Conservation (phyloP, 2,888 invertebrate genomes). For the Cacoxenus indagator region DNA sequence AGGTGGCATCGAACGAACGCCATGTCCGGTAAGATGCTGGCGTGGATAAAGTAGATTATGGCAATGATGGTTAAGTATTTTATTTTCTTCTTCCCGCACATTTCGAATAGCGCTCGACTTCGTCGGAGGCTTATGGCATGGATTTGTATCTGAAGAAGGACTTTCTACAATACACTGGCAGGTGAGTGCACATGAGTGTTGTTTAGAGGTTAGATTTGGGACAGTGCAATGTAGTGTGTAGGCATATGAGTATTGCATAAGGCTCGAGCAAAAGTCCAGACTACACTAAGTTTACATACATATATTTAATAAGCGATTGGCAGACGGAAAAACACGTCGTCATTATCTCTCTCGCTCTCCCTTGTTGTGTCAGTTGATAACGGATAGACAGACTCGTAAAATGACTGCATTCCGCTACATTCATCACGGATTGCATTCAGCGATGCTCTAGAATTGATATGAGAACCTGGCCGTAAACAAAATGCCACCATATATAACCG, state of each 20-base stretch:
- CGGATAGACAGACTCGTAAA: neutral
- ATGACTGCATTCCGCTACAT: neutral
- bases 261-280: neutral
- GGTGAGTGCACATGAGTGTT: slow-evolving; percentile 76
- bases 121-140: slow-evolving; percentile 84
- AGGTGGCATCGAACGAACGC: slow-evolving; percentile 85
- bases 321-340: neutral
- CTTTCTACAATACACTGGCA: slow-evolving; percentile 94
- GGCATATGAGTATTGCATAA: neutral
- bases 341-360: too few species aligned
- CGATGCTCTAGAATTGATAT: too few species aligned
- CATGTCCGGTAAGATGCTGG: slow-evolving; percentile 77
- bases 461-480: too few species aligned
- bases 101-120: slow-evolving; percentile 86
- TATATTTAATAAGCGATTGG: neutral
- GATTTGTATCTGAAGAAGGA: slow-evolving; percentile 94
- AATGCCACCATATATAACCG: too few species aligned
- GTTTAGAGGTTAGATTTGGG: too few species aligned
- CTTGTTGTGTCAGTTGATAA: neutral
- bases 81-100: slow-evolving; percentile 30
- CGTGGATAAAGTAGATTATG: neutral
- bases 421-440: too few species aligned
- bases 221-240: too few species aligned
- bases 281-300: neutral
- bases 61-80: neutral